Base-by-base conservation (phyloP, 2,113 vertebrate genomes). In the Ammodytes marinus region DNA sequence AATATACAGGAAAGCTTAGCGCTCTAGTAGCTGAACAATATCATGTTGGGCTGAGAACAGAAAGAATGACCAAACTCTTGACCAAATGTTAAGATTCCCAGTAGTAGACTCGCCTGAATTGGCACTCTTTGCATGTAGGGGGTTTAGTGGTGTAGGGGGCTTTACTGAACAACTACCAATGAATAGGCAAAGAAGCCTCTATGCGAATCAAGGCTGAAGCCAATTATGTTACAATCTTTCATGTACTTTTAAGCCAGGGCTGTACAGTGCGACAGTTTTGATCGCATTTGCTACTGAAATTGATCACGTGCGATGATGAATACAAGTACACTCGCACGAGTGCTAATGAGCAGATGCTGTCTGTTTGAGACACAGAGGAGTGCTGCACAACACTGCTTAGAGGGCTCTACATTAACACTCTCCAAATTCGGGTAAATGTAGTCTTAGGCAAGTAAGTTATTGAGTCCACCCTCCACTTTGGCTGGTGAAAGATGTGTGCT, bases 31-130 rank as follows among this genome's bases (percentile, higher is more conserved):
- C 35, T 27, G 65, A 67, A 81, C 47, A 35, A 60, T 42, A 65
- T 63, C 65, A 63, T 49, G 13, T 63, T 10, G 10, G 17, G 13
- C 79, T 3, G 6, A 55, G 57, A 81, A 58, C 57, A 69, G n/a
- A 63, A 54, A 49, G 71, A 47, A 55, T 75, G 71, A 81, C 79
- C 17, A 3, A n/a, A 17, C 55, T 69, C 11, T 42, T 63, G 17
- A 40, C 57, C 65, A 63, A 74, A 75, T 55, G 55, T 63, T 75
- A 55, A 47, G 12, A 63, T 65, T 47, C 39, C 27, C 8, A 63
- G 42, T 52, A 54, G 60, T 53, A 47, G 40, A 63, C 37, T 50
- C 43, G 17, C 59, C 70, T 49, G 40, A 27, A 40, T 59, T 73
- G 69, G 45, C 60, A 45, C 52, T 37, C 15, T 74, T 7, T 57